Percentiles rank a stretch among this genome's conserved stretches.
Conservation (phyloP, 2,797 vertebrate species). For the Galaxias olidus region DNA sequence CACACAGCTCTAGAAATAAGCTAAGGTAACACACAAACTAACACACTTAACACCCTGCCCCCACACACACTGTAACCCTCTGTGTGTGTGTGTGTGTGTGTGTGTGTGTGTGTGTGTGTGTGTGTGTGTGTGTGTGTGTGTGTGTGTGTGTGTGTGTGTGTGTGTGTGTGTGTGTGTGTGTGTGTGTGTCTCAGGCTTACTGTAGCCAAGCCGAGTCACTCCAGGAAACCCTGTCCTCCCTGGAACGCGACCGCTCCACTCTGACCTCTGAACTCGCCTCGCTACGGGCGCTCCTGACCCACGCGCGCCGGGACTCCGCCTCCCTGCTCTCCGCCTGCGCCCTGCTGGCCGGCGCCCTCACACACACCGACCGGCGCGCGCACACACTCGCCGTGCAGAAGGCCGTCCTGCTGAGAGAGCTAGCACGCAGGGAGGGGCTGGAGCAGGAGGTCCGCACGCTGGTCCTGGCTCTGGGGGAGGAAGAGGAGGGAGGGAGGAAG, state of each 20-base stretch:
- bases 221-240: slow-evolving; percentile 24
- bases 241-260: slow-evolving; percentile 36
- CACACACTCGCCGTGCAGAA: slow-evolving; percentile 51
- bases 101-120: too few species aligned
- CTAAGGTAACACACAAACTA: slow-evolving; percentile 1
- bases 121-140: too few species aligned
- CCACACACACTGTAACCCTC: slow-evolving; percentile 3
- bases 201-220: slow-evolving; percentile 38
- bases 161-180: too few species aligned
- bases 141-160: too few species aligned
- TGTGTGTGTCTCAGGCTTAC: slow-evolving; percentile 23
- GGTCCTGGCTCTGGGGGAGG: slow-evolving; percentile 44
- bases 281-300: slow-evolving; percentile 25
- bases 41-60: not conserved
- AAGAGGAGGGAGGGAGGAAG: slow-evolving; percentile 16
- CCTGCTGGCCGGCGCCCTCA: slow-evolving; percentile 51
- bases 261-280: slow-evolving; percentile 55
- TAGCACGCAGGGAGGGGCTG: slow-evolving; percentile 43
- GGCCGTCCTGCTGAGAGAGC: slow-evolving; percentile 17
- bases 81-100: too few species aligned
- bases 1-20: not conserved
- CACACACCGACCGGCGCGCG: slow-evolving; percentile 29
- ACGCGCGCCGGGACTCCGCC: slow-evolving; percentile 4
- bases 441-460: slow-evolving; percentile 60
- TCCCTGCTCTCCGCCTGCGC: slow-evolving; percentile 41